Conservation (phyloP, 2,113 vertebrate species). For the Oreochromis aureus region DNA sequence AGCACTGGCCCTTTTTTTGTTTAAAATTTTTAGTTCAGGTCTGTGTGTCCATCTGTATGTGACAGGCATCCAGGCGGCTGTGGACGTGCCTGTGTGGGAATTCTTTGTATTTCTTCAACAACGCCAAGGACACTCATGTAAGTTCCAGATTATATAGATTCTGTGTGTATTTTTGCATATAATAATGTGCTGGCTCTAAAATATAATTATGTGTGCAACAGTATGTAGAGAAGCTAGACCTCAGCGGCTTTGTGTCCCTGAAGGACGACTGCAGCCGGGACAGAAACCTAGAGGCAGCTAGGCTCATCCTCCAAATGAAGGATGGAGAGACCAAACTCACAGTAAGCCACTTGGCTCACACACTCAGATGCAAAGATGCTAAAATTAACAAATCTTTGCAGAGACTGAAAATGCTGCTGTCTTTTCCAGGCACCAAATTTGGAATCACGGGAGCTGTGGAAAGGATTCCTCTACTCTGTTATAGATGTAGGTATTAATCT, state of each 20-base stretch:
- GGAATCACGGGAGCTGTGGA: constrained; percentile 84
- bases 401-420: background rate
- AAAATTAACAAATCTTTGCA: background rate
- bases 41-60: background rate
- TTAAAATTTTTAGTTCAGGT: background rate
- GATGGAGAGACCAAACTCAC: constrained; percentile 79
- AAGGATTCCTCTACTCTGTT: constrained; percentile 82
- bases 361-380: background rate
- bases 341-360: constrained; percentile 45
- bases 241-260: constrained; percentile 74
- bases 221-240: constrained; percentile 81
- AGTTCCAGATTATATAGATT: constrained; percentile 1
- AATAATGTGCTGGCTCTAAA: background rate
- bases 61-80: constrained; percentile 76
- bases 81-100: constrained; percentile 84
- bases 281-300: constrained; percentile 59
- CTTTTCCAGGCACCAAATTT: constrained; percentile 74
- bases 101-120: constrained; percentile 78
- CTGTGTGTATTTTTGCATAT: background rate
- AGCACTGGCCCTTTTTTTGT: background rate
- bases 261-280: constrained; percentile 72
- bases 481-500: constrained; percentile 71
- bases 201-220: constrained; percentile 20
- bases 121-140: constrained; percentile 75
- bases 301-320: constrained; percentile 73